These are phyloP conservation scores for Pavo muticus DNA, from an alignment of 2,113 vertebrate genomes.

Conservation along the genomic window DNA sequence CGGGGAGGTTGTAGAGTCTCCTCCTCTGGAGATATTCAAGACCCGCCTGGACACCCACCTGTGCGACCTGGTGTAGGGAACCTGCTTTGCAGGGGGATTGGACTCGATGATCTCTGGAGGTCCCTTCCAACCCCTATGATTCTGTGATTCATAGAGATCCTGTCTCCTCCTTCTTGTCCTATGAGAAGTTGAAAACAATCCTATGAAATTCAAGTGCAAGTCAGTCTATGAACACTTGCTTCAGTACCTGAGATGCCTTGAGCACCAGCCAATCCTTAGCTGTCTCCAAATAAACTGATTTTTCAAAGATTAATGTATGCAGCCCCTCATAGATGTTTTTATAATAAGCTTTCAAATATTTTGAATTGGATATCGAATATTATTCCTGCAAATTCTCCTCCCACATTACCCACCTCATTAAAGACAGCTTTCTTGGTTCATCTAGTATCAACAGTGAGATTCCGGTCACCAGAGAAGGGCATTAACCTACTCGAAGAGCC, in stretches of 20 bases:
- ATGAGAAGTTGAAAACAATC: neutral
- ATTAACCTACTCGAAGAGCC: rapidly evolving
- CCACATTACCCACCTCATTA: neutral
- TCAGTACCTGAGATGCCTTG: neutral
- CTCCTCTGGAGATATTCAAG: too few relatives aligned
- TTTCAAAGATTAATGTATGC: neutral
- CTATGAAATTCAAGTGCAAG: neutral
- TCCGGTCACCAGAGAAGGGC: neutral
- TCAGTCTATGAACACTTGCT: neutral
- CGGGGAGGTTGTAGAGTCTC: too few relatives aligned
- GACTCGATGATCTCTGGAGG: too few relatives aligned
- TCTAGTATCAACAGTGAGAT: neutral
- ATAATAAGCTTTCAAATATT: neutral
- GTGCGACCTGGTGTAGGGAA: too few relatives aligned
- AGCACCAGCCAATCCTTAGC: neutral
- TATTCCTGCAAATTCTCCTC: neutral
- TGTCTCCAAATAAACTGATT: neutral
- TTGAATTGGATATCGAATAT: neutral
- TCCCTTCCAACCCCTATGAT: too few relatives aligned
- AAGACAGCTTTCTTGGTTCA: neutral
- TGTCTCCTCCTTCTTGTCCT: neutral
- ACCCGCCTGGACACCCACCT: too few relatives aligned
- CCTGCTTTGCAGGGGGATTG: too few relatives aligned
- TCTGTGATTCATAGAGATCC: neutral
- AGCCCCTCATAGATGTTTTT: neutral